Percentiles rank a stretch among this genome's conserved stretches.
Evolutionary conservation across 2,113 vertebrate genomes (phyloP).

Genomic region (Aegotheles bennettii): DNA sequence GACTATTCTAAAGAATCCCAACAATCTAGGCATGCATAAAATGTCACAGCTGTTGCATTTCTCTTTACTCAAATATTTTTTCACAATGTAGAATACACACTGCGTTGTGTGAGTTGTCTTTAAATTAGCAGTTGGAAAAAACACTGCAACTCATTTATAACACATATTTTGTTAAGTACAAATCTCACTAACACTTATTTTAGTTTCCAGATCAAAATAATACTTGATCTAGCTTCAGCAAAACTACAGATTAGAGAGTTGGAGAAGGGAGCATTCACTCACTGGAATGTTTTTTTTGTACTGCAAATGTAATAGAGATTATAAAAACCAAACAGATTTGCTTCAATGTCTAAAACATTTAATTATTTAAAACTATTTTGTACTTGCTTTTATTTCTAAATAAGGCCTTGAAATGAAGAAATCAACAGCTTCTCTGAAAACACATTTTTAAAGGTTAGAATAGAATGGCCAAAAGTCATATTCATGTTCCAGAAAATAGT

Average conservation of each 20-base stretch:
- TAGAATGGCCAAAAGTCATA: neutral
- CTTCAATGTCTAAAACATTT: neutral
- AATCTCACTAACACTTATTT: neutral
- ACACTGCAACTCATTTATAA: neutral
- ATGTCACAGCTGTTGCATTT: constrained; percentile 59
- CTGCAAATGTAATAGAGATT: neutral
- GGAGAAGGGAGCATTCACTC: neutral
- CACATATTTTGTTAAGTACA: neutral
- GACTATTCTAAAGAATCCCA: constrained; percentile 7
- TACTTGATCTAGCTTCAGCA: neutral
- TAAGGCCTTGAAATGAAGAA: neutral
- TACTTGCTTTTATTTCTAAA: neutral
- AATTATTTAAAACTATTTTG: neutral
- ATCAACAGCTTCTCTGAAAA: neutral
- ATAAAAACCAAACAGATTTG: neutral
- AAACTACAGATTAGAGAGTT: neutral
- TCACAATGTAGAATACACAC: neutral
- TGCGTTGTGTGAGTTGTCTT: neutral
- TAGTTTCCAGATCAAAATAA: neutral
- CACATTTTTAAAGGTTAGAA: neutral
- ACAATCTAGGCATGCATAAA: constrained; percentile 1
- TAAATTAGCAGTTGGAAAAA: neutral
- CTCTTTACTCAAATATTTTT: constrained; percentile 16
- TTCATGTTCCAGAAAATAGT: neutral
- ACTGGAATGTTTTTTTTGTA: neutral